phyloP scores from a whole-genome alignment of 2,113 vertebrate species.

The Rattus norvegicus region GRCr8 NC_086021.1:189248501-189249000 shows the following conservation, averaged over 20 bases:
- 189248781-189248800: no score
- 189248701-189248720: no score
- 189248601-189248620: background rate
- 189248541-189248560: background rate
- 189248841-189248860: background rate
- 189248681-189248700: no score
- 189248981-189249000: background rate
- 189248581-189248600: background rate
- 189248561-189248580: background rate
- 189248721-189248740: background rate
- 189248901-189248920: background rate
- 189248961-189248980: background rate
- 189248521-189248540: background rate
- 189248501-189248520: background rate
- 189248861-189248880: background rate
- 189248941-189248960: background rate
- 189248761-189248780: background rate
- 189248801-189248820: background rate
- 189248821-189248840: background rate
- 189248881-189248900: background rate
- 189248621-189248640: background rate
- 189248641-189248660: background rate
- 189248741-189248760: background rate
- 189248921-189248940: background rate
- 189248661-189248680: background rate